A percentile compares a stretch with the other conserved stretches of the same genome.
phyloP scores from a whole-genome alignment of 2,888 invertebrate genomes.

The Dolomedes plantarius region DNA sequence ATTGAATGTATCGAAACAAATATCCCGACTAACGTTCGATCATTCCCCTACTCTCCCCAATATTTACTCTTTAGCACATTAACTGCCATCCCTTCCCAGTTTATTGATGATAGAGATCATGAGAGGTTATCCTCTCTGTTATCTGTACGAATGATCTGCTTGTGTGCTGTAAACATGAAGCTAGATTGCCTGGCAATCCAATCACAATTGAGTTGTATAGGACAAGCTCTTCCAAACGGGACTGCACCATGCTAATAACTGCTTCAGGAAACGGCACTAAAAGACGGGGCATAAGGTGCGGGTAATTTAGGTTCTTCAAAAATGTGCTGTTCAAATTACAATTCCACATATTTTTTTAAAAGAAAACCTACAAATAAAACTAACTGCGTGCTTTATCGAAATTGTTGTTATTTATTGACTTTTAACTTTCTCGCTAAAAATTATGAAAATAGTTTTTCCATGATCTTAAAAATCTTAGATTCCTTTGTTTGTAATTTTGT shows the following conservation, averaged over 20 bases:
- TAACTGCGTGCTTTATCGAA: too few species aligned
- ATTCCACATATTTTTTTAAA: too few species aligned
- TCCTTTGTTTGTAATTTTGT: too few species aligned
- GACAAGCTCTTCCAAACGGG: background rate
- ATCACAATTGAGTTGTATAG: background rate
- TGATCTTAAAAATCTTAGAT: too few species aligned
- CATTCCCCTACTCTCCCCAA: constrained; percentile 20
- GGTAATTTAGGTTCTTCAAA: too few species aligned
- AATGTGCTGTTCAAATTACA: too few species aligned
- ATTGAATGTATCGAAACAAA: constrained; percentile 38
- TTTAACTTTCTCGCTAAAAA: too few species aligned
- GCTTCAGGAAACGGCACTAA: background rate
- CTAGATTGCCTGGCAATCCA: constrained; percentile 11
- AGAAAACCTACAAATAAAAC: too few species aligned
- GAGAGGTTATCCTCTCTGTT: constrained; percentile 30
- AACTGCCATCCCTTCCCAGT: constrained; percentile 32
- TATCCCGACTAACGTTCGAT: constrained; percentile 36
- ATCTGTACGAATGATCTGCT: constrained; percentile 7
- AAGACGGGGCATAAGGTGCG: too few species aligned
- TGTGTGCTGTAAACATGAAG: constrained; percentile 20
- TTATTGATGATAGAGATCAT: constrained; percentile 38
- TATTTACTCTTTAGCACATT: constrained; percentile 54
- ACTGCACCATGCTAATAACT: background rate
- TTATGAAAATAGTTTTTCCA: too few species aligned
- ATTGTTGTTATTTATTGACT: too few species aligned